Base-by-base conservation (phyloP, 1,140 invertebrate species). In the Musca vetustissima region DNA sequence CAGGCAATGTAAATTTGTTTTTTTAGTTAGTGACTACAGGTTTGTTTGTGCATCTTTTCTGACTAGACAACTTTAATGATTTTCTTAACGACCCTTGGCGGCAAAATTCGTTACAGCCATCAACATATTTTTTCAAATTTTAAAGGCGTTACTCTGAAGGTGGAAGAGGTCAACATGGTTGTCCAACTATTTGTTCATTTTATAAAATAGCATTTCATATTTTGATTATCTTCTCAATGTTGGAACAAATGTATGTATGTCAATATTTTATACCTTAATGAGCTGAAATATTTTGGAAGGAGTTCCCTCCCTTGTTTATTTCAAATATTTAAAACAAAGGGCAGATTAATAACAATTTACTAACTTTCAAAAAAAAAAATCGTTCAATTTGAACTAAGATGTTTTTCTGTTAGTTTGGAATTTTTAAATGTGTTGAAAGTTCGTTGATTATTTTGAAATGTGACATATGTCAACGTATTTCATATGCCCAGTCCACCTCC, bases 51-150 rank as follows among this genome's bases (percentile, higher is more conserved):
- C n/a, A n/a, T n/a, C n/a, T n/a, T n/a, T 65, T n/a, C n/a, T 36
- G 57, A 43, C 36, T 15, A 36, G 57, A 28, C 57, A 61, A 61
- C 14, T 36, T 36, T 61, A 61, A 61, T 36, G 28, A 21, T n/a
- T 36, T 11, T 61, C 19, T 61, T 61, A 61, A 61, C 57, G 57
- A 28, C 57, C 57, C n/a, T 61, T 61, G 57, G 32, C 57, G 57
- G 57, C 57, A 36, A 61, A 61, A 61, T 61, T 61, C 57, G 57
- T 61, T 61, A 36, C 32, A 61, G 57, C 19, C 36, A 61, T 61
- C 36, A 61, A 61, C 11, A n/a, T n/a, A 59, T 28, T 17, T 28
- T 9, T 32, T 36, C 19, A 11, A 11, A 4, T 21, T 24, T n/a
- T n/a, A n/a, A 36, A 36, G 25, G n/a, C 36, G 14, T 61, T 61